phyloP scores from a whole-genome alignment of 2,888 invertebrate genomes.

The Gastracanthus pulcherrimus region DNA sequence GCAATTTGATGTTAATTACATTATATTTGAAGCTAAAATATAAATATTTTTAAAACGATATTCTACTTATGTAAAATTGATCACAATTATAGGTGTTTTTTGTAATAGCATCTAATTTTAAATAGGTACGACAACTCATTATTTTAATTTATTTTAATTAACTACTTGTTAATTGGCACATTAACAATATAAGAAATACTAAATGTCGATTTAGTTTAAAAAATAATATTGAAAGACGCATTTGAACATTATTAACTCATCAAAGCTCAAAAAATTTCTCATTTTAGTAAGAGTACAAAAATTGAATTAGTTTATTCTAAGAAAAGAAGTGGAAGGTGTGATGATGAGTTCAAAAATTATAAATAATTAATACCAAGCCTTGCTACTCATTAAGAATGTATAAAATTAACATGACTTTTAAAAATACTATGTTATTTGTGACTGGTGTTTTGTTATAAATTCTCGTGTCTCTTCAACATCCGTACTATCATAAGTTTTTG shows the following conservation, averaged over 20 bases:
- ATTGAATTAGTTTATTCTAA: background rate
- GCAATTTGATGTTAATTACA: no score
- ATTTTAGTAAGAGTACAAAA: background rate
- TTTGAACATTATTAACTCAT: background rate
- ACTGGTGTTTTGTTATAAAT: constrained; percentile 35
- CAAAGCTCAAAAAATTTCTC: background rate
- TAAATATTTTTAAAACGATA: background rate
- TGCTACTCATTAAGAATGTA: background rate
- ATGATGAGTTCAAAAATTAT: background rate
- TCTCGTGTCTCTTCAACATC: constrained; percentile 30
- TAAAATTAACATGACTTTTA: background rate
- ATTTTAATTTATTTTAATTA: background rate
- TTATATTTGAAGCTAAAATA: background rate
- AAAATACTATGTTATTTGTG: constrained; percentile 9
- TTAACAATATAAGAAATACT: constrained; percentile 23
- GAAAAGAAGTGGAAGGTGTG: background rate
- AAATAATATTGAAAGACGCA: background rate
- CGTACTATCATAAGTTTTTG: constrained; percentile 45
- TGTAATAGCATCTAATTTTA: constrained; percentile 6
- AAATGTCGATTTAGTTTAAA: background rate
- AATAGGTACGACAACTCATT: background rate
- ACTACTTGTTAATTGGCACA: constrained; percentile 10
- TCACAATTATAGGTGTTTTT: background rate
- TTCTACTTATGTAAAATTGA: background rate
- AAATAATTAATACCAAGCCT: background rate